phyloP scores from a whole-genome alignment of 37 sponge, comb jelly and placozoan species.

The Cladorhizidae sp. region DNA sequence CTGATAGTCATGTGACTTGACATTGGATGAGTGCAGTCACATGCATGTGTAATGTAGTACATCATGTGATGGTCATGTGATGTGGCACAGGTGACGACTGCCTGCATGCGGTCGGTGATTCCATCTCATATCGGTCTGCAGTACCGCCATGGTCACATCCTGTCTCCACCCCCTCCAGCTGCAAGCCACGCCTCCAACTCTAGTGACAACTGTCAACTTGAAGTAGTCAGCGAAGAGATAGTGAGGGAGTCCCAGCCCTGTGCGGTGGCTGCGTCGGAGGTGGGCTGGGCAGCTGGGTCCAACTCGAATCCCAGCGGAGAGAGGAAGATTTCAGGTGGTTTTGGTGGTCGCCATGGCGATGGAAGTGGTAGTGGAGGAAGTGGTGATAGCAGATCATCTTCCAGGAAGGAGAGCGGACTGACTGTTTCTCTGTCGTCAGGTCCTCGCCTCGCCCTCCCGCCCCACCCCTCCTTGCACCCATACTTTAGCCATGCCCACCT shows the following conservation, averaged over 20 bases:
- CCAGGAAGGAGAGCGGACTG: no score
- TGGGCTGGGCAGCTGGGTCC: no score
- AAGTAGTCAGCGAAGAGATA: constrained; percentile 7
- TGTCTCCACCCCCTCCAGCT: constrained; percentile 5
- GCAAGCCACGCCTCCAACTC: neutral
- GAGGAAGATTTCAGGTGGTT: no score
- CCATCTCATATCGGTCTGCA: neutral
- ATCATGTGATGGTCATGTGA: neutral
- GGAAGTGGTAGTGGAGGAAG: neutral
- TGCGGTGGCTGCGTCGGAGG: no score
- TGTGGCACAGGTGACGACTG: constrained; percentile 16
- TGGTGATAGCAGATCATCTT: neutral
- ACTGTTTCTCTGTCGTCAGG: no score
- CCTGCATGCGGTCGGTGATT: constrained; percentile 1
- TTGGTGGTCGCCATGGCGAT: no score
- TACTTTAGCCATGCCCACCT: neutral
- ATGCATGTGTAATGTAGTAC: no score
- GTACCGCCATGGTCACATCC: neutral
- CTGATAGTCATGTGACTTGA: neutral
- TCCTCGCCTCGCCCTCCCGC: neutral
- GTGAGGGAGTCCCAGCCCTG: no score
- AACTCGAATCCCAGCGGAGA: no score
- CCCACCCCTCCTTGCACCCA: no score
- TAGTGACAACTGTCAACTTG: neutral
- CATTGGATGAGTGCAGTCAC: neutral